These are phyloP conservation scores for Lophotriccus pileatus DNA, from an alignment of 2,797 vertebrate genomes.

Conservation along the genomic window DNA sequence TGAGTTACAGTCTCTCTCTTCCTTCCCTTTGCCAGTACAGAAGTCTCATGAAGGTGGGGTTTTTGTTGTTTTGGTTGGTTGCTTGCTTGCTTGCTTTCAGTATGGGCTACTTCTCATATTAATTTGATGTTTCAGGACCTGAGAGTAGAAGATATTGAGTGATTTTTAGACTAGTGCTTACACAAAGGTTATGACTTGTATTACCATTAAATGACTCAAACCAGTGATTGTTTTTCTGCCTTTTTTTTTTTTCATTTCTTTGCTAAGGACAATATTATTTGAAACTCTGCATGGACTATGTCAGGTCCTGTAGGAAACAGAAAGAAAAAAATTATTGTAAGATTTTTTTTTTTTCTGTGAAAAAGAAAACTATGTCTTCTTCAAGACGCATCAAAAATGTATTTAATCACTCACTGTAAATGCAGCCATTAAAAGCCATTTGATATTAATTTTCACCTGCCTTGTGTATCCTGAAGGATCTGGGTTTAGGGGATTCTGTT, in stretches of 20 bases:
- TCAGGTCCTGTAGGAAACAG: background rate
- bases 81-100: background rate
- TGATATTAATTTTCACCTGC: background rate
- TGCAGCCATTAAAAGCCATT: background rate
- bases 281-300: background rate
- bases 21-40: background rate
- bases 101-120: background rate
- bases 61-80: background rate
- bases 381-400: background rate
- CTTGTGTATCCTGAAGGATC: background rate
- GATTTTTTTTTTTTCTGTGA: background rate
- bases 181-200: background rate
- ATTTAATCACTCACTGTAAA: background rate
- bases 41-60: accelerated
- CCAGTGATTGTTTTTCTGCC: background rate
- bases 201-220: background rate
- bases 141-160: background rate
- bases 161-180: background rate
- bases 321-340: background rate
- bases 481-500: background rate
- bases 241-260: background rate
- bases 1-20: background rate
- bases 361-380: background rate
- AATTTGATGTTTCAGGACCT: background rate
- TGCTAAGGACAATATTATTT: background rate